Base-by-base conservation (phyloP, 2,113 vertebrate genomes). In the Mohoua ochrocephala region DNA sequence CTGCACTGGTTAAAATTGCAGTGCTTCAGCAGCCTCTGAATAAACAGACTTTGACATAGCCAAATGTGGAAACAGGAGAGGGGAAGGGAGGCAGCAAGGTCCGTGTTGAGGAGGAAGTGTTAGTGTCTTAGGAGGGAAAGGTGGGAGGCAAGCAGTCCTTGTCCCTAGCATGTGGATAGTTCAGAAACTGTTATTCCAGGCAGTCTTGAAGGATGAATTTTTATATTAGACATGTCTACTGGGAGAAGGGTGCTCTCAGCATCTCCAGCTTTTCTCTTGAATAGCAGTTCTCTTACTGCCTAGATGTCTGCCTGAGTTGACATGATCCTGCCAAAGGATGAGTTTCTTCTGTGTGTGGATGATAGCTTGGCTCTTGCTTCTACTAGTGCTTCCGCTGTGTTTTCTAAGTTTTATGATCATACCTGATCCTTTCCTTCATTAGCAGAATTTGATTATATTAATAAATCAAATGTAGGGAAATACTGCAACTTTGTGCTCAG, bases 51-150 rank as follows among this genome's bases (percentile, higher is more conserved):
- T 70, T 73, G 74, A 45, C 67, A 87, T 37, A 79, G 41, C 74
- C 74, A 87, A 94, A 95, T 93, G 82, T 94, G 90, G 91, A 86
- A 95, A 67, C 19, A 37, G 60, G 54, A 93, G 76, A 81, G 42
- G 42, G 77, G 39, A 85, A 67, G 70, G 50, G 45, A 80, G 64
- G 54, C 84, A 83, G 59, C 18, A 23, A 80, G 59, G 49, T 83
- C 74, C 13, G 0, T 53, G 52, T 14, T 82, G 77, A 89, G 63
- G 70, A 87, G 59, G 67, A 92, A 60, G 37, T 44, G 65, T 94
- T 31, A 45, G 30, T 65, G n/a, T 39, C 15, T 87, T 45, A 49
- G 35, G 24, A 75, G 54, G 22, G 68, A 71, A 76, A 65, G 67
- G 45, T 91, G 69, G 65, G 67, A 89, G 61, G 63, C 26, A 45